These are phyloP conservation scores for Drosophila dives DNA, from an alignment of 2,888 invertebrate genomes.

Conservation along the genomic window DNA sequence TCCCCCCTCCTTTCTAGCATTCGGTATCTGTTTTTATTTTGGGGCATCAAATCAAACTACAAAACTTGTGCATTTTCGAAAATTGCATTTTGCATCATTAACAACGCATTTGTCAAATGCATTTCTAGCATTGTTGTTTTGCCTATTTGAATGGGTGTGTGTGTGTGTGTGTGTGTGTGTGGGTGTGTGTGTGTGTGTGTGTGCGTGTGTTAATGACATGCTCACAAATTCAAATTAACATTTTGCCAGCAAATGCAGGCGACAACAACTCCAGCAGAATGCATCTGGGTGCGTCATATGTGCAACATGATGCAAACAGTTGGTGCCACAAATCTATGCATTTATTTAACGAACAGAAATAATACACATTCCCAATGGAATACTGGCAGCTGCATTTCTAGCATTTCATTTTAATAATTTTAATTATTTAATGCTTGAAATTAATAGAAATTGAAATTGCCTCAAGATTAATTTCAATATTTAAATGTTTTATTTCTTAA, in stretches of 20 bases:
- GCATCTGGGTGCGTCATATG: conserved; percentile 39
- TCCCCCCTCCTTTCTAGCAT: neutral
- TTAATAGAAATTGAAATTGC: neutral
- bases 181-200: conserved; percentile 33
- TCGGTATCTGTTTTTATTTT: neutral
- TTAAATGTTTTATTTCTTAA: neutral
- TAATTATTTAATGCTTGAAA: neutral
- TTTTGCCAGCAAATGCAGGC: conserved; percentile 73
- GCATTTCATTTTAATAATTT: too few species aligned
- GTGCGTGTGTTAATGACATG: conserved; percentile 79
- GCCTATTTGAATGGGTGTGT: neutral
- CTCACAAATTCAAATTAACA: conserved; percentile 82
- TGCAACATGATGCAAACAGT: conserved; percentile 63
- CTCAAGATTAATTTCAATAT: neutral
- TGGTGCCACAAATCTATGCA: conserved; percentile 15
- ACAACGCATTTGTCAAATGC: conserved; percentile 79
- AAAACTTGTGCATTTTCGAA: conserved; percentile 74
- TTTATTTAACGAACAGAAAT: neutral
- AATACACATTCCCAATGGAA: neutral
- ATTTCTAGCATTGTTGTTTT: conserved; percentile 32
- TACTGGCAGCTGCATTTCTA: neutral
- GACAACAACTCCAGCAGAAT: conserved; percentile 52
- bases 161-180: conserved; percentile 25
- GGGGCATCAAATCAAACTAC: conserved; percentile 55
- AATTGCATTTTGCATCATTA: conserved; percentile 80